phyloP scores from a whole-genome alignment of 2,113 vertebrate genomes.

The Prinia subflava region DNA sequence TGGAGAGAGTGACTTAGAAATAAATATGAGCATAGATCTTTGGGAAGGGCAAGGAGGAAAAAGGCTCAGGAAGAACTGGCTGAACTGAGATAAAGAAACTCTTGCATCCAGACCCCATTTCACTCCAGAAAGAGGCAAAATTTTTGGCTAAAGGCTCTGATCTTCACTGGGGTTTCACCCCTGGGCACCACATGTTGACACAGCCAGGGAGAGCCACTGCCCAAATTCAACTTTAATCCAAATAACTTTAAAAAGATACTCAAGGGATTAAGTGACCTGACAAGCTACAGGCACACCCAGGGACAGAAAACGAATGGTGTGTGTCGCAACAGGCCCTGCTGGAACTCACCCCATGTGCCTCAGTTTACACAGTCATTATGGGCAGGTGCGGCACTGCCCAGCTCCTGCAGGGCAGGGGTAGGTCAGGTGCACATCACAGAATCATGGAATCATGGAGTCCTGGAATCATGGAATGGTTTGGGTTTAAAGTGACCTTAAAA shows the following conservation, averaged over 20 bases:
- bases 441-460: neutral
- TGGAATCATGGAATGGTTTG: neutral
- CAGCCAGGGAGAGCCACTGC: neutral
- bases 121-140: neutral
- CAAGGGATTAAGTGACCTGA: neutral
- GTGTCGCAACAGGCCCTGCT: neutral
- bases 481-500: neutral
- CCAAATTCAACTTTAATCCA: neutral
- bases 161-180: neutral
- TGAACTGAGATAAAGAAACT: neutral
- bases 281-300: neutral
- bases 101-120: neutral
- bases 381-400: neutral
- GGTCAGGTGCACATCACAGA: neutral
- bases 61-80: neutral
- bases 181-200: rapidly evolving
- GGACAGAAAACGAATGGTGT: neutral
- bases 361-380: neutral
- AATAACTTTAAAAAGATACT: neutral
- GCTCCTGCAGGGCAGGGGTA: neutral
- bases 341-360: neutral
- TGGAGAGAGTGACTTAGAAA: neutral
- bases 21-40: neutral
- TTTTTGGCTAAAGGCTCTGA: neutral
- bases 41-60: neutral